phyloP scores from a whole-genome alignment of 30 jellyfish, hydroid and myxozoan genomes.

The Aurelia aurita complex sp. Pacific region DNA sequence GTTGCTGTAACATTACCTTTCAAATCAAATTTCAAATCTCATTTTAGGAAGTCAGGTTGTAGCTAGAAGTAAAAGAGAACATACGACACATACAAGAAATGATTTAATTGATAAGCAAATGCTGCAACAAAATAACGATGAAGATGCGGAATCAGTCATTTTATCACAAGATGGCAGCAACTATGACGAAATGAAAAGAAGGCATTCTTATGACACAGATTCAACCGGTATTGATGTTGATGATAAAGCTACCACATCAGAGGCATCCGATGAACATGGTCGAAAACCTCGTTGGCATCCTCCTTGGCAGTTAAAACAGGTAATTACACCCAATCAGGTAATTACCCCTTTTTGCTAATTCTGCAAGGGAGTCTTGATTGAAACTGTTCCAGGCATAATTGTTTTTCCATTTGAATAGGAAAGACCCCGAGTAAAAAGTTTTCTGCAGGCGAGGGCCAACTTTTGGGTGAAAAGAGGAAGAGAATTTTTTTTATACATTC shows the following conservation, averaged over 20 bases:
- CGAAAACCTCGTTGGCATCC: slow-evolving; percentile 98
- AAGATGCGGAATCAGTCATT: not conserved
- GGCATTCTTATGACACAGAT: slow-evolving; percentile 39
- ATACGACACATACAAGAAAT: slow-evolving; percentile 26
- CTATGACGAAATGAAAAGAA: slow-evolving; percentile 5
- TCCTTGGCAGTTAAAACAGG: slow-evolving; percentile 98
- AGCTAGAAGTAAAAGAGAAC: slow-evolving; percentile 42
- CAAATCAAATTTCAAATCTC: no score
- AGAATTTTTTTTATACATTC: no score
- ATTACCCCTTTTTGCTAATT: not conserved
- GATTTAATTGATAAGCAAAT: slow-evolving; percentile 41
- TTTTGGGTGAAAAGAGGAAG: no score
- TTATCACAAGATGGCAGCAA: slow-evolving; percentile 2
- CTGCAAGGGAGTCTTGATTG: no score
- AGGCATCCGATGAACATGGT: slow-evolving; percentile 22
- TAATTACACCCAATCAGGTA: not conserved
- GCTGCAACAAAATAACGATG: not conserved
- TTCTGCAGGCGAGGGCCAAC: no score
- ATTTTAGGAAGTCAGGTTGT: slow-evolving; percentile 49
- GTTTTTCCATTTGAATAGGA: no score
- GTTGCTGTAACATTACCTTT: no score
- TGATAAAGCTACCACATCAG: slow-evolving; percentile 30
- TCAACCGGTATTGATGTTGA: slow-evolving; percentile 56
- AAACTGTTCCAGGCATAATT: no score
- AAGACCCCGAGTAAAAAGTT: no score